Evolutionary conservation across 2,113 vertebrate genomes (phyloP).

Genomic region (Otis tarda): DNA sequence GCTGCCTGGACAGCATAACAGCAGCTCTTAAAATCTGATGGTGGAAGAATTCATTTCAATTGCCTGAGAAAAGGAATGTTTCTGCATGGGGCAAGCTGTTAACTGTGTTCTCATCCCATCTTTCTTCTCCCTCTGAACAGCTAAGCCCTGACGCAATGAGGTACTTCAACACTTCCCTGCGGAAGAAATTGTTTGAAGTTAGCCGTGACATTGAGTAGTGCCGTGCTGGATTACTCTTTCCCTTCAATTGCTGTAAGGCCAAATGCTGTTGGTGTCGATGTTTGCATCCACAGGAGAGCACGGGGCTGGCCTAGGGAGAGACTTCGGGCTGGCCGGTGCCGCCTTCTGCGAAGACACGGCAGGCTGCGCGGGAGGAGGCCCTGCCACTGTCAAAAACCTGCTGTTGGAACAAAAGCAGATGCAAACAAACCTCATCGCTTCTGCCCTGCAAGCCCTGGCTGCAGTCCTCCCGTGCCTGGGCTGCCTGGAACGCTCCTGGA

Average conservation of each 20-base stretch:
- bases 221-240: not conserved
- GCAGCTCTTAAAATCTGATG: not conserved
- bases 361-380: not conserved
- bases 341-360: not conserved
- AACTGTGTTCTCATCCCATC: not conserved
- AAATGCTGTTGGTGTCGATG: not conserved
- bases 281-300: not conserved
- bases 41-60: not conserved
- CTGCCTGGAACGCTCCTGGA: not conserved
- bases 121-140: not conserved
- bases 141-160: not conserved
- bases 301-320: not conserved
- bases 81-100: not conserved
- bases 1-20: not conserved
- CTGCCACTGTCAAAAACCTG: not conserved
- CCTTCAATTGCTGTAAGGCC: not conserved
- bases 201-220: not conserved
- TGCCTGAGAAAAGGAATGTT: not conserved
- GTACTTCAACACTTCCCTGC: not conserved
- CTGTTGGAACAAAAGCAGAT: not conserved
- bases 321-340: not conserved
- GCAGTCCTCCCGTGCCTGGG: not conserved
- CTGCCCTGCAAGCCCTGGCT: not conserved
- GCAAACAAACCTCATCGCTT: not conserved
- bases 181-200: not conserved